These are phyloP conservation scores for Apteryx owenii DNA, from an alignment of 2,113 vertebrate species.

Conservation along the genomic window DNA sequence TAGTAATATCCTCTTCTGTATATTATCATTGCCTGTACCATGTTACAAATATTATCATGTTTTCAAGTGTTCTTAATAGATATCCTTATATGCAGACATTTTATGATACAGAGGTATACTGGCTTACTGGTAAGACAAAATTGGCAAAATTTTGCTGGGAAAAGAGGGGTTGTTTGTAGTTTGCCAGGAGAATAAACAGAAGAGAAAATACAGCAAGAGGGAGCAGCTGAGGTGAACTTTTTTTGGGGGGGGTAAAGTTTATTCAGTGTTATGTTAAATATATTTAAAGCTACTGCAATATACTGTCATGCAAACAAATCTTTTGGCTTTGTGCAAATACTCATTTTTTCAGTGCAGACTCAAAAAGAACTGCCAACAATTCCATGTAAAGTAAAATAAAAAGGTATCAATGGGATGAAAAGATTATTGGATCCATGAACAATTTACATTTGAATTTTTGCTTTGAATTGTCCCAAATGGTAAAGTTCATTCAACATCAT, in stretches of 20 bases:
- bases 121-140: neutral
- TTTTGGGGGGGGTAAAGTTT: neutral
- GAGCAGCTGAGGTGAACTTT: neutral
- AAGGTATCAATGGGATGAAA: neutral
- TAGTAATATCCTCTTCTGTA: neutral
- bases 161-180: neutral
- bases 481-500: neutral
- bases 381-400: neutral
- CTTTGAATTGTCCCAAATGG: neutral
- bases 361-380: neutral
- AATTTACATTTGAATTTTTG: neutral
- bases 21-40: neutral
- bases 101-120: neutral
- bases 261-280: neutral
- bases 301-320: neutral
- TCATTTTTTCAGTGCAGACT: neutral
- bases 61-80: neutral
- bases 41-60: neutral
- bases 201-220: neutral
- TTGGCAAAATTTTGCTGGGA: neutral
- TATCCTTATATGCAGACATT: neutral
- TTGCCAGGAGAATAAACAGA: neutral
- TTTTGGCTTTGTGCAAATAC: neutral
- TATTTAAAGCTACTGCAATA: neutral
- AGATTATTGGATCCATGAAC: neutral